A percentile compares a stretch with the other conserved stretches of the same genome.
These are phyloP conservation scores for Mohoua ochrocephala DNA, from an alignment of 2,113 vertebrate genomes.

Conservation along the genomic window DNA sequence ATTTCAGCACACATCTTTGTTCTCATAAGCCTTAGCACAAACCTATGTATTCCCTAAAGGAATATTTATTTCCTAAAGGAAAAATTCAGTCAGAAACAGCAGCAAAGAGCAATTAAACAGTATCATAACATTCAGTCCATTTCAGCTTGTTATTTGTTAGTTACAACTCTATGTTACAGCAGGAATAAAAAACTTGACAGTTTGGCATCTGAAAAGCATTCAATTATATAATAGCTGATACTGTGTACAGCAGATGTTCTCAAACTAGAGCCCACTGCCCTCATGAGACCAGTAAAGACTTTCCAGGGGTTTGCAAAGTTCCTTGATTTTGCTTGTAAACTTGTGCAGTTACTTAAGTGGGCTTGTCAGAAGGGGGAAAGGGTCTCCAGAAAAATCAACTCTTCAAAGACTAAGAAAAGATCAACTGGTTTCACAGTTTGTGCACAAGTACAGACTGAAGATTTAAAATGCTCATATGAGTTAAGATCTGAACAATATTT, in stretches of 20 bases:
- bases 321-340: background rate
- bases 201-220: background rate
- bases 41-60: background rate
- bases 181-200: background rate
- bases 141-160: background rate
- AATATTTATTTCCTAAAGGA: background rate
- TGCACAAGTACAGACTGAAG: background rate
- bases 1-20: background rate
- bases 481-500: background rate
- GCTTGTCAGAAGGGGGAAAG: background rate
- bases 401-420: background rate
- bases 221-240: background rate
- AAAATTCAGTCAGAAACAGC: background rate
- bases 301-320: background rate
- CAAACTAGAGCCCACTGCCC: background rate
- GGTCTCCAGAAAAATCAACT: background rate
- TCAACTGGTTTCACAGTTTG: background rate
- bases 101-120: background rate
- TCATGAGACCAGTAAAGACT: background rate
- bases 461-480: background rate
- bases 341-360: background rate
- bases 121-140: background rate
- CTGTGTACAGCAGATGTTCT: constrained; percentile 11
- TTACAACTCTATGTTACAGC: background rate
- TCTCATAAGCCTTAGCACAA: background rate